Base-by-base conservation (phyloP, 2,797 vertebrate species). In the Phoeniculus purpureus region DNA sequence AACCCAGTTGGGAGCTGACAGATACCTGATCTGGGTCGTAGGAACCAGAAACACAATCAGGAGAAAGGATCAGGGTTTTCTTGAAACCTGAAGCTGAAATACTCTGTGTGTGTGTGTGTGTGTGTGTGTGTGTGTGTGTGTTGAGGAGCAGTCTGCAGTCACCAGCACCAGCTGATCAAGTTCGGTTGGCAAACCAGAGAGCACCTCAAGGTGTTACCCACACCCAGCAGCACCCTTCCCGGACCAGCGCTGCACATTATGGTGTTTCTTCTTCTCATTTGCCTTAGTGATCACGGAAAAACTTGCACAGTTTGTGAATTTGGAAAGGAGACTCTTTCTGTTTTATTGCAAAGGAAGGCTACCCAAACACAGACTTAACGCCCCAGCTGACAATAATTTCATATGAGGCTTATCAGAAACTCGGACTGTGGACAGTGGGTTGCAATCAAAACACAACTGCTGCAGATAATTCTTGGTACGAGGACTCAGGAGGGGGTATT, bases 361-460 rank as follows among this genome's bases (percentile, higher is more conserved):
- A 73, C 18, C 60, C 37, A 94, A 81, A 64, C 19, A 62, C 55
- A 85, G 72, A 80, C 32, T 71, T 77, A 84, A 88, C 32, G n/a
- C 43, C 84, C 22, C 47, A 74, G 20, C 51, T 82, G 60, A 58
- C 65, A 87, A 56, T 67, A 79, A 71, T 59, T 94, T 92, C 87
- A 34, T 77, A 52, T 62, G 73, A 82, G 62, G 48, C 47, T 48
- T 87, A 89, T 59, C 62, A 94, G 59, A 81, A 85, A 71, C 45
- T 85, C 43, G 67, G 78, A 86, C 65, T 85, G 65, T 31, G 19
- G 51, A 73, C 40, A 84, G 81, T 5, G 65, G 48, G 4, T n/a
- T 85, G 27, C 34, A 94, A 94, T 14, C 85, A 81, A 94, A 92
- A 77, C 54, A 80, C 72, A 95, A 94, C 76, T 79, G 84, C 58